phyloP scores from a whole-genome alignment of 2,888 invertebrate genomes.

The Yponomeuta malinellus region DNA sequence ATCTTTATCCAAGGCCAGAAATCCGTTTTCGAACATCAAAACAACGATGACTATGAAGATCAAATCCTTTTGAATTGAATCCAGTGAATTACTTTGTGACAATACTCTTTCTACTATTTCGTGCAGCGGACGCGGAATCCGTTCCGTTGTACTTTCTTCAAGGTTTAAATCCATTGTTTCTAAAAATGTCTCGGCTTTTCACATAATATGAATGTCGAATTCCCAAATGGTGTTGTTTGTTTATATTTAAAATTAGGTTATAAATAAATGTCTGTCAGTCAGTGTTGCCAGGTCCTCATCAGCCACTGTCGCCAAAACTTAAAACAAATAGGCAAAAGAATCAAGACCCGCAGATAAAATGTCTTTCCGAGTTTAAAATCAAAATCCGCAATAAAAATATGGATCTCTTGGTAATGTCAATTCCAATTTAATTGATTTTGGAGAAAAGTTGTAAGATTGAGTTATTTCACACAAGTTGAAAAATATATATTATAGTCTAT shows the following conservation, averaged over 20 bases:
- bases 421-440: too few species aligned
- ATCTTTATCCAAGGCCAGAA: slow-evolving; percentile 37
- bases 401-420: too few species aligned
- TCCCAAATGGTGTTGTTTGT: background rate
- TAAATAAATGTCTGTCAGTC: background rate
- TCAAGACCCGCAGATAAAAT: too few species aligned
- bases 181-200: slow-evolving; percentile 8
- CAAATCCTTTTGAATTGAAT: slow-evolving; percentile 52
- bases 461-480: too few species aligned
- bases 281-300: too few species aligned
- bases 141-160: slow-evolving; percentile 55
- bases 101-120: slow-evolving; percentile 38
- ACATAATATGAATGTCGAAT: slow-evolving; percentile 22
- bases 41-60: slow-evolving; percentile 50
- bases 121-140: slow-evolving; percentile 40
- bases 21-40: slow-evolving; percentile 59
- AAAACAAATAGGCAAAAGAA: too few species aligned
- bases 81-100: slow-evolving; percentile 33
- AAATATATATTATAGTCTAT: too few species aligned
- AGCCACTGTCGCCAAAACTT: too few species aligned
- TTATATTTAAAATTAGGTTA: slow-evolving; percentile 2
- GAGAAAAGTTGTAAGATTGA: too few species aligned
- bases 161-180: slow-evolving; percentile 37
- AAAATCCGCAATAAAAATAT: too few species aligned
- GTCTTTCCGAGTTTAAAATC: too few species aligned